Evolutionary conservation across 1,140 invertebrate species (phyloP), one percentile per base, ranked within the genome.

Genomic region (Asbolus verrucosus): DNA sequence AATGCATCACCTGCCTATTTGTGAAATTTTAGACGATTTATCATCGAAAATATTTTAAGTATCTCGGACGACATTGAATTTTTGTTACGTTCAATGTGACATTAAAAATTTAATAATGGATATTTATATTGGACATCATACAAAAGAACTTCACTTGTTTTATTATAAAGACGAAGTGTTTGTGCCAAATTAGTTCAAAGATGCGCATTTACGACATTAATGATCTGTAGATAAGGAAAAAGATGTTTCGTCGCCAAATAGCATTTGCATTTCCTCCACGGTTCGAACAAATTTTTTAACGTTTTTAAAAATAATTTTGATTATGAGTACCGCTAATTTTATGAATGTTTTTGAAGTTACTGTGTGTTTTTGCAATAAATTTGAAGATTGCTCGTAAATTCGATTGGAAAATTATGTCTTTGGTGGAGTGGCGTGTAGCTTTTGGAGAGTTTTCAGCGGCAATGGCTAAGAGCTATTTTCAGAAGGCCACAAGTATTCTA

Each of bases 111-210:
- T 13, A 2, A n/a, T 18, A 13, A 21, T 27, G 4, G 9, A n/a
- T 54, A 54, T 54, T 54, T 38, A 38, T 11, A 41, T 63, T 41
- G 36, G 36, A 33, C 15, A 18, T 11, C 8, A 19, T 33, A 63
- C 61, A 63, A 63, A 63, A 41, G 33, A 39, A 39, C 61, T 59
- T 24, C 2, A 27, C 11, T 63, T 63, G 36, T 63, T 63, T 30
- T 63, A 41, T 69, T 69, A 33, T 38, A 68, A 73, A 65, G 59
- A 68, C 39, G n/a, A 59, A 68, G 71, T 63, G 65, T 62, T 43
- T 70, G 66, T 73, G 72, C 72, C 72, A 73, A 71, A 71, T 67
- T 60, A 71, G 65, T 68, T 73, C 66, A 71, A 73, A 73, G 69
- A 68, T 73, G 69, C 72, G 60, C 71, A 68, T 65, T 71, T 73